Base-by-base conservation (phyloP, 2,888 invertebrate genomes). In the Tiliacea citrago region DNA sequence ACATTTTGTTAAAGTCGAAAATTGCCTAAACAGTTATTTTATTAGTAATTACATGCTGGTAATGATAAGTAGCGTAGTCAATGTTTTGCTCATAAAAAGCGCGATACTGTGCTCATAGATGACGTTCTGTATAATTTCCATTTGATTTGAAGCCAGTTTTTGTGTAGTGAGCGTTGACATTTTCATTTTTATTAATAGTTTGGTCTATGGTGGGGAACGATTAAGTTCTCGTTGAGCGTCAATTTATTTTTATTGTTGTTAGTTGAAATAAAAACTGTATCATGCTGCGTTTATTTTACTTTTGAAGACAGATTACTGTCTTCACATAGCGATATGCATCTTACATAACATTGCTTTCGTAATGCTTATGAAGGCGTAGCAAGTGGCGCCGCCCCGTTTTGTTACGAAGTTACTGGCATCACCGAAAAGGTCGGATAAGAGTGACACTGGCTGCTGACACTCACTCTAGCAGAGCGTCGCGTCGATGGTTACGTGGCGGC, bases 101-200 rank as follows among this genome's bases (percentile, higher is more conserved):
- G 91, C 88, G 92, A 93, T 94, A 93, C 94, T 94, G 92, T 91
- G 91, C 88, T 91, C 93, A 93, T 93, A 93, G 94, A 93, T 91
- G 92, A 91, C 91, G 93, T 93, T 93, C 93, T 93, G 94, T 94
- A 94, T 95, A 94, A 94, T 95, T 93, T 92, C 91, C 90, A 93
- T 91, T 94, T 92, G 94, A 94, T 95, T 93, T 90, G 89, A 91
- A 92, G 90, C 90, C 87, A 90, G 88, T 91, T 90, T 91, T 90
- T 90, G 87, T 91, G 82, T 77, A 61, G 87, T 84, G 83, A 83
- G 88, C 89, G 92, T 90, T 93, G 94, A 94, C 93, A 91, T 93
- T 94, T 95, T 95, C 95, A 96, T 95, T 94, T 92, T 93, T 93
- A 94, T 95, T 92, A 95, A 95, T 96, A 93, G 94, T 93, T 93